phyloP scores from a whole-genome alignment of 2,113 vertebrate species.

The Cyanoliseus patagonus region DNA sequence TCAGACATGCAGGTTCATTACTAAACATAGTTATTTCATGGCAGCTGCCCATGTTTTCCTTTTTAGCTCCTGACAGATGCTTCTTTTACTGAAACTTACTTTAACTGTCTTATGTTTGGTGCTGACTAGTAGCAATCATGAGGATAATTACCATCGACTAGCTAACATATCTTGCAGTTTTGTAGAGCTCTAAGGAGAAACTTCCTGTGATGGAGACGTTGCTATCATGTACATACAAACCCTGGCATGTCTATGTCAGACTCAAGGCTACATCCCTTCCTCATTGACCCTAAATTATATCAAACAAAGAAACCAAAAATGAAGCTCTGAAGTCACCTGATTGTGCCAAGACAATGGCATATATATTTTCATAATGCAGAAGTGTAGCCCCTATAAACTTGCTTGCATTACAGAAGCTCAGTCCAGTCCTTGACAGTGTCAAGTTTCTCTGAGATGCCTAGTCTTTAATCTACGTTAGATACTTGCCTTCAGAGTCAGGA shows the following conservation, averaged over 20 bases:
- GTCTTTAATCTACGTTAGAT: neutral
- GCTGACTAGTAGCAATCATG: neutral
- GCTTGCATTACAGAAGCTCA: constrained; percentile 8
- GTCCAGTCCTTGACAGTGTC: neutral
- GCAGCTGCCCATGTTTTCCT: neutral
- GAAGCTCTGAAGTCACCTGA: neutral
- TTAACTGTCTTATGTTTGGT: neutral
- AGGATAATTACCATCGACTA: neutral
- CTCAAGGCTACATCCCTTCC: neutral
- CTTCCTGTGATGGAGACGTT: neutral
- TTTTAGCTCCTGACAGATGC: neutral
- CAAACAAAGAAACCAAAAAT: neutral
- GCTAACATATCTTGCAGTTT: neutral
- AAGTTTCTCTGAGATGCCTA: neutral
- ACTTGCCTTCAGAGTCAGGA: neutral
- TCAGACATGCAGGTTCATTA: neutral
- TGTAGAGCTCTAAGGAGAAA: neutral
- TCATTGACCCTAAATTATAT: neutral
- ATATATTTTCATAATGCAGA: neutral
- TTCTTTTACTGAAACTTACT: neutral
- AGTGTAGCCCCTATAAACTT: neutral
- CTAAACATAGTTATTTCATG: neutral
- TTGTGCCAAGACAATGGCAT: neutral
- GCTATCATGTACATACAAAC: neutral
- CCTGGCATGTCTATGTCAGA: neutral